Conservation (phyloP, 2,888 invertebrate species). For the Trichogramma evanescens region DNA sequence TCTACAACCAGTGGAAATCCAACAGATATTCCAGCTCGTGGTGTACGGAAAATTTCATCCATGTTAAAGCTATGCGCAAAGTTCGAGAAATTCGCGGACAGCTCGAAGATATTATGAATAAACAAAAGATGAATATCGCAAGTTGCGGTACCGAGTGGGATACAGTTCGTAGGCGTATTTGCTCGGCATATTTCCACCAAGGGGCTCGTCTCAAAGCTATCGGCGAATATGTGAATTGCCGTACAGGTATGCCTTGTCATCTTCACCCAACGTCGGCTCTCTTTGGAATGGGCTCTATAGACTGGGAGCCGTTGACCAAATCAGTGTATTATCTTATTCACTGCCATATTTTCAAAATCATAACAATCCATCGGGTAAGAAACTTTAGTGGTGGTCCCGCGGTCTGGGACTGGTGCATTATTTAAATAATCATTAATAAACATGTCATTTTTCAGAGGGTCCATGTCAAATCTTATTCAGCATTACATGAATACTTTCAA, state of each 20-base stretch:
- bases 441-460: no score
- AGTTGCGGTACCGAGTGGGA: constrained; percentile 99
- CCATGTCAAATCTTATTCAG: no score
- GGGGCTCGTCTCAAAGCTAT: constrained; percentile 90
- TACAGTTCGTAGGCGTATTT: constrained; percentile 94
- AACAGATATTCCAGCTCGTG: constrained; percentile 87
- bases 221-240: constrained; percentile 95
- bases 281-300: constrained; percentile 94
- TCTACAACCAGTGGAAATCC: constrained; percentile 96
- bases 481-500: no score
- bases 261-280: constrained; percentile 97
- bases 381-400: no score
- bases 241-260: constrained; percentile 98
- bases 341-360: no score
- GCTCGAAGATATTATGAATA: constrained; percentile 89
- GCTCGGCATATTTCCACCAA: constrained; percentile 98
- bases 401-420: no score
- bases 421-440: no score
- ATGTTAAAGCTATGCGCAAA: constrained; percentile 96
- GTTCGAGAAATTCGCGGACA: constrained; percentile 98
- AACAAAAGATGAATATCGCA: constrained; percentile 82
- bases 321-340: no score
- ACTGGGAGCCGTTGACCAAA: no score
- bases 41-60: constrained; percentile 98
- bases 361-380: no score